Base-by-base conservation (phyloP, 2,888 invertebrate species). In the Campoplex capitator region DNA sequence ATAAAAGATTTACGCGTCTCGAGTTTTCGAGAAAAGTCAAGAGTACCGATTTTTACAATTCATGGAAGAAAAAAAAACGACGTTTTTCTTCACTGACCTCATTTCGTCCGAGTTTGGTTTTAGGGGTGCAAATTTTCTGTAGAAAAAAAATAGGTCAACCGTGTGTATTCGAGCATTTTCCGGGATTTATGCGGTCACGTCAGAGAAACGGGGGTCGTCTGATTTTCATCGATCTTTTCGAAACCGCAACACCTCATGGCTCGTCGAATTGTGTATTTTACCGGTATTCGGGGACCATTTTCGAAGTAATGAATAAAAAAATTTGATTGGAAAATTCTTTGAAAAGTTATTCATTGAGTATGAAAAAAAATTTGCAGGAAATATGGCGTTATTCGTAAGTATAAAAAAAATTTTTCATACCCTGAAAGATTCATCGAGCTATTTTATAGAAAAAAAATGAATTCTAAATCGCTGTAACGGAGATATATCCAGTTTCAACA, bases 81-180 rank as follows among this genome's bases (percentile, higher is more conserved):
- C n/a, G 62, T 7, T 62, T 32, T 62, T 62, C 62, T 62, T 76
- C 76, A 13, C 62, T 48, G 35, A 4, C 42, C 62, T n/a, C 32
- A 62, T 51, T 58, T 58, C 16, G 45, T 28, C 58, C 13, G 35
- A 32, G n/a, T 28, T 32, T 35, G 73, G 65, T 28, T 54, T 48
- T 28, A 54, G 68, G 51, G 54, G 28, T 56, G 68, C 70, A 18
- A 79, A 56, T 71, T 71, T n/a, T 62, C 67, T 28, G 42, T 28
- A 35, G 71, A 80, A 48, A 42, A 71, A 80, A 78, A 70, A 45
- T 18, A 23, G 79, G 58, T 80, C 79, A 80, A 38, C 71, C 32
- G 42, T 62, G 71, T 58, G 45, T 67, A 71, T 70, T 71, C 71
- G 62, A 71, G 45, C 71, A 38, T 48, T 62, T 23, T 16, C 42